These are phyloP conservation scores for Hydrolagus affinis DNA, from an alignment of 2,113 vertebrate genomes.

Conservation along the genomic window DNA sequence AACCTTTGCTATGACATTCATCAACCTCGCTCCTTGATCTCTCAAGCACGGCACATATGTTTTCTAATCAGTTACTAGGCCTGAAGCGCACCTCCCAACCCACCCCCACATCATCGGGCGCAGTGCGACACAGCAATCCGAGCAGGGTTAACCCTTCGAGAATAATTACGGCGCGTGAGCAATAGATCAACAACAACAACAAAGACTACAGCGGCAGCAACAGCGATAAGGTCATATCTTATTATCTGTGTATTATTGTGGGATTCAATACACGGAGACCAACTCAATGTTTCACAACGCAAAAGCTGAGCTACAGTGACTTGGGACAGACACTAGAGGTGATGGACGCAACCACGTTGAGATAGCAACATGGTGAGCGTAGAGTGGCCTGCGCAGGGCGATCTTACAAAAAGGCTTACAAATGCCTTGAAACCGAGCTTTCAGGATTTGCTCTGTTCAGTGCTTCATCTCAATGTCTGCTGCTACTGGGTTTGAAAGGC, in stretches of 20 bases:
- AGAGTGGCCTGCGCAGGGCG: too few relatives aligned
- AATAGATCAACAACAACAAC: background rate
- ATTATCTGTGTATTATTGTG: background rate
- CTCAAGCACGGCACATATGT: constrained; percentile 84
- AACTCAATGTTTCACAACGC: background rate
- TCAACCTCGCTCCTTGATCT: constrained; percentile 93
- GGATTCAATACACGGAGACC: background rate
- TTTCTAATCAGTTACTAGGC: constrained; percentile 73
- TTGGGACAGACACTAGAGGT: too few relatives aligned
- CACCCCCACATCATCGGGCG: background rate
- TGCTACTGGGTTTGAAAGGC: too few relatives aligned
- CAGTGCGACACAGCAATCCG: background rate
- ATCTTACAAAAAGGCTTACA: background rate
- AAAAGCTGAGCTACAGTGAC: background rate
- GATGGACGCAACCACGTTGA: background rate
- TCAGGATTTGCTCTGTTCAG: background rate
- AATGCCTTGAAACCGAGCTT: background rate
- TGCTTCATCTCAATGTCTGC: too few relatives aligned
- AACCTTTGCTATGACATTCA: constrained; percentile 77
- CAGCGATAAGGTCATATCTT: background rate
- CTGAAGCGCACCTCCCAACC: constrained; percentile 64
- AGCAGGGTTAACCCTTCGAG: constrained; percentile 9
- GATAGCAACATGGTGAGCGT: background rate
- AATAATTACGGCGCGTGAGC: background rate
- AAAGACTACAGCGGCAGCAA: too few relatives aligned